Percentiles rank a stretch among this genome's conserved stretches.
phyloP scores from a whole-genome alignment of 2,113 vertebrate species.

The Xiphophorus hellerii region DNA sequence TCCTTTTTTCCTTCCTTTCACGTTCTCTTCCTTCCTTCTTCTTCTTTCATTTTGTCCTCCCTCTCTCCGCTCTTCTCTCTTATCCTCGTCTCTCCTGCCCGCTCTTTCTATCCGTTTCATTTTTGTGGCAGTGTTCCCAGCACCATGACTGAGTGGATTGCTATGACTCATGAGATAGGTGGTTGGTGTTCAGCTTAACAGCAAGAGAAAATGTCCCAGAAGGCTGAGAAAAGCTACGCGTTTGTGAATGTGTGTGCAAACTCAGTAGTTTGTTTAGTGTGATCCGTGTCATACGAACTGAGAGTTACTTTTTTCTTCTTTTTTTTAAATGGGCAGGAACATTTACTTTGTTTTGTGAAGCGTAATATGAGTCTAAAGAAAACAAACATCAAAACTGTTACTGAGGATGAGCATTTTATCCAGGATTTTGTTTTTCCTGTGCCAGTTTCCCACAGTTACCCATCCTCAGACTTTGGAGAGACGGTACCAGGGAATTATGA shows the following conservation, averaged over 20 bases:
- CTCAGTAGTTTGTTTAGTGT: slow-evolving; percentile 37
- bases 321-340: slow-evolving; percentile 13
- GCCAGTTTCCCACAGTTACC: slow-evolving; percentile 96
- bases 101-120: slow-evolving; percentile 16
- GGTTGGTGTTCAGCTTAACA: slow-evolving; percentile 71
- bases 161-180: slow-evolving; percentile 75
- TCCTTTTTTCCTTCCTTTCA: slow-evolving; percentile 15
- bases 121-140: slow-evolving; percentile 66
- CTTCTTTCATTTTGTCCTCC: too few species aligned
- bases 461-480: slow-evolving; percentile 97
- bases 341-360: slow-evolving; percentile 24
- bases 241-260: slow-evolving; percentile 17
- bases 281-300: slow-evolving; percentile 33
- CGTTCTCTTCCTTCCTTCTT: background rate
- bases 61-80: slow-evolving; percentile 13
- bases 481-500: slow-evolving; percentile 95
- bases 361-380: slow-evolving; percentile 7
- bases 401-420: slow-evolving; percentile 7
- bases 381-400: background rate
- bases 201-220: slow-evolving; percentile 69
- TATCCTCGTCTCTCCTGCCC: slow-evolving; percentile 24
- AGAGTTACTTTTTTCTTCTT: slow-evolving; percentile 8
- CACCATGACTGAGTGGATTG: slow-evolving; percentile 75
- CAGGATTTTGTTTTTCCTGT: slow-evolving; percentile 22
- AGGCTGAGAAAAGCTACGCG: slow-evolving; percentile 33